A percentile compares a stretch with the other conserved stretches of the same genome.
Conservation (phyloP, 2,113 vertebrate species). For the Malaclemys terrapin region DNA sequence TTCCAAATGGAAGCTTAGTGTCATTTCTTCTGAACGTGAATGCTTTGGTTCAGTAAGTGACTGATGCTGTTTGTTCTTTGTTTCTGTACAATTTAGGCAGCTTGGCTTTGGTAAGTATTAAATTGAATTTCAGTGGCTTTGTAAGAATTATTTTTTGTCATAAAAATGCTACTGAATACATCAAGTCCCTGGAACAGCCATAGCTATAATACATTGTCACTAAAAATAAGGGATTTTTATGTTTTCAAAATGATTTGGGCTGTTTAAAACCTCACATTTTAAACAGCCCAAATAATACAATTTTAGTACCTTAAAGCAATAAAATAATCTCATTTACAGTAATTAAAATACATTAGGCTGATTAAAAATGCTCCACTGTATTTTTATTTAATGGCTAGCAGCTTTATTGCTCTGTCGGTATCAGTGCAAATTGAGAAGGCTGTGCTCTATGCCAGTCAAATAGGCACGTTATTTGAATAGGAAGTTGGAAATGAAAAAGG, state of each 20-base stretch:
- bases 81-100: not conserved
- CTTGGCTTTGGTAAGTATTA: not conserved
- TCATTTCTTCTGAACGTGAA: not conserved
- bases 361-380: constrained; percentile 64
- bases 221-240: not conserved
- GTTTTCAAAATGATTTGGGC: not conserved
- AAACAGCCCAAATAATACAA: constrained; percentile 10
- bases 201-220: not conserved
- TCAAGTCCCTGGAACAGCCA: not conserved
- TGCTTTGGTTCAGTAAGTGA: not conserved
- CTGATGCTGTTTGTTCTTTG: not conserved
- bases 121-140: not conserved
- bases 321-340: constrained; percentile 61
- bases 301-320: constrained; percentile 50
- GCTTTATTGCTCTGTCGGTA: not conserved
- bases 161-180: not conserved
- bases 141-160: not conserved
- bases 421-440: constrained; percentile 24
- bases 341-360: constrained; percentile 68
- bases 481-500: not conserved
- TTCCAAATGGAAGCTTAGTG: not conserved
- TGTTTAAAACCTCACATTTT: not conserved
- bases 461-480: not conserved
- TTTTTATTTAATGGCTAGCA: constrained; percentile 29
- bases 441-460: not conserved